These are phyloP conservation scores for Amphipyra tragopoginis DNA, from an alignment of 2,888 invertebrate genomes.

Conservation along the genomic window DNA sequence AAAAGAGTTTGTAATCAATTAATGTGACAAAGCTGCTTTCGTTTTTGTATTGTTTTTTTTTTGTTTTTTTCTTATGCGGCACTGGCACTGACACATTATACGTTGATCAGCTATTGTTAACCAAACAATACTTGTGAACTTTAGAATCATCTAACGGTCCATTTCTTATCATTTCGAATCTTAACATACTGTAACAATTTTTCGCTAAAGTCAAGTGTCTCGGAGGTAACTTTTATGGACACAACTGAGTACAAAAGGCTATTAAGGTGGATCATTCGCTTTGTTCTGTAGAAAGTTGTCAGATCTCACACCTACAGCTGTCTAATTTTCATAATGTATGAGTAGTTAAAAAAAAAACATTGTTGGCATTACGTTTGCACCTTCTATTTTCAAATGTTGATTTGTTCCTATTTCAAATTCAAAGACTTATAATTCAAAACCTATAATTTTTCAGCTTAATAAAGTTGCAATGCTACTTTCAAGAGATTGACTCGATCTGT, in stretches of 20 bases:
- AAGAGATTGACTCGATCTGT: no score
- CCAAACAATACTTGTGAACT: slow-evolving; percentile 49
- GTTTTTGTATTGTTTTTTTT: slow-evolving; percentile 3
- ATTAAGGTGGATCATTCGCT: slow-evolving; percentile 61
- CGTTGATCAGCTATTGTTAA: slow-evolving; percentile 43
- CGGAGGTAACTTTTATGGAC: slow-evolving; percentile 40
- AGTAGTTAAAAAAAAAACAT: no score
- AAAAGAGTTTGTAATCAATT: slow-evolving; percentile 12
- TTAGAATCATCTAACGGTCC: slow-evolving; percentile 48
- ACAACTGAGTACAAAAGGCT: slow-evolving; percentile 63
- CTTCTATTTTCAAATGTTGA: background rate
- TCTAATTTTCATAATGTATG: slow-evolving; percentile 43
- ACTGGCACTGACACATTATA: slow-evolving; percentile 24
- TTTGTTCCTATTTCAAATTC: background rate
- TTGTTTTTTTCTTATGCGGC: background rate
- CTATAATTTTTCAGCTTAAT: no score
- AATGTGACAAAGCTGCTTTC: slow-evolving; percentile 2
- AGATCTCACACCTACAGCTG: slow-evolving; percentile 57
- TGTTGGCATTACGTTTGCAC: background rate
- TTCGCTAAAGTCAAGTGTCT: slow-evolving; percentile 30
- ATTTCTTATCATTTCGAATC: slow-evolving; percentile 49
- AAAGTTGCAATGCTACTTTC: no score
- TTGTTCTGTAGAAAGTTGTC: slow-evolving; percentile 69
- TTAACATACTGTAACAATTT: slow-evolving; percentile 49
- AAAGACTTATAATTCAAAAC: no score